Evolutionary conservation across 2,888 invertebrate genomes (phyloP), one percentile per base, ranked within the genome.

Genomic region (Agrilus mali): DNA sequence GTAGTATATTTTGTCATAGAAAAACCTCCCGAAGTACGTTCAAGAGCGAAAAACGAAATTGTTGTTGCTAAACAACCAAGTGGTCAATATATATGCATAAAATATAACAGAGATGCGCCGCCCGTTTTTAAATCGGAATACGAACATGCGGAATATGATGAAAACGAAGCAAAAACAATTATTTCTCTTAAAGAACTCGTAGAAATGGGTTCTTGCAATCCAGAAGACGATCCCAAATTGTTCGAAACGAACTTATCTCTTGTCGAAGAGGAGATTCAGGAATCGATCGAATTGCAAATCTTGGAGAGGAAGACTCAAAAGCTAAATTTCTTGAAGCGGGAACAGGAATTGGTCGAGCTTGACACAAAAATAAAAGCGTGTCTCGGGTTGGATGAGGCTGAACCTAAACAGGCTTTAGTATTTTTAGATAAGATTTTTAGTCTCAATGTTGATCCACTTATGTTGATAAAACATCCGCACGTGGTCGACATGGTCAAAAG

Each of bases 391-490:
- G 77, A 77, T 53, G 72, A 74, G 47, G 86, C 87, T 0, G 80
- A 87, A 54, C 78, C 84, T 0, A 80, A 83, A 32, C 67, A 75
- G 44, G 86, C 87, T 49, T 62, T 88, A 32, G 75, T 78, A 41
- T 68, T 80, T 2, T 67, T 90, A 51, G 80, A 84, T 36, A 75
- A 63, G 10, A 66, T 73, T 53, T 55, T 70, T 60, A 72, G 72
- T 7, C 57, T 83, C 46, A 67, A 78, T 5, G 60, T 84, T 16
- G 80, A 80, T 47, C 77, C 81, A 1, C 64, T 87, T 16, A 86
- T 87, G 82, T 63, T 92, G 35, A 74, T 86, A 43, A 88, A 88
- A 53, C 85, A 88, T 68, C 82, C 87, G 0, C 77, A 80, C 37
- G 75, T 84, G 51, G 73, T 89, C 37, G 82, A 86, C 56, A 87